phyloP scores from a whole-genome alignment of 2,113 vertebrate species.

The Gymnarchus niloticus region DNA sequence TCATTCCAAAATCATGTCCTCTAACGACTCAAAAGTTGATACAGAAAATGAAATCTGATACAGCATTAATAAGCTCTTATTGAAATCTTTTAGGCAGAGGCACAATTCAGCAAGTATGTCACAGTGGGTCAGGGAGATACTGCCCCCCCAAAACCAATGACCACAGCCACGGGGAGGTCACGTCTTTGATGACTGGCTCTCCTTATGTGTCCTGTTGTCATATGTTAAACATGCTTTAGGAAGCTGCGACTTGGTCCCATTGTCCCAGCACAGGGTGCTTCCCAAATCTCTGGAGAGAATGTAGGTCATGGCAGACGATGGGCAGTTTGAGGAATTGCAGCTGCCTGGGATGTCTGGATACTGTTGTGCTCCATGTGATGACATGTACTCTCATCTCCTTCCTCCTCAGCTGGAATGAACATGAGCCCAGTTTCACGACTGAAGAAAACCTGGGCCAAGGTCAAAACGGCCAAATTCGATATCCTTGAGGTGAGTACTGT shows the following conservation, averaged over 20 bases:
- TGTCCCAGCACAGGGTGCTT: slow-evolving; percentile 46
- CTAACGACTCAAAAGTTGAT: not conserved
- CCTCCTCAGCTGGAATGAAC: slow-evolving; percentile 83
- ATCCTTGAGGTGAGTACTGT: slow-evolving; percentile 75
- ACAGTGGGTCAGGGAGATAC: not conserved
- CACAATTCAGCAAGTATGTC: not conserved
- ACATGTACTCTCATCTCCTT: slow-evolving; percentile 8
- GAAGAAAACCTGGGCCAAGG: slow-evolving; percentile 93
- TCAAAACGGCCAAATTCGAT: slow-evolving; percentile 91
- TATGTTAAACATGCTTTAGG: slow-evolving; percentile 43
- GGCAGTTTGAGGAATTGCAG: slow-evolving; percentile 21
- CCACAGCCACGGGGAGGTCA: not conserved
- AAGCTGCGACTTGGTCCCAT: slow-evolving; percentile 48
- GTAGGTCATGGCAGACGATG: slow-evolving; percentile 24
- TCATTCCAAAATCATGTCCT: no score
- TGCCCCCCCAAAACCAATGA: not conserved
- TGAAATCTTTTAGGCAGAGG: not conserved
- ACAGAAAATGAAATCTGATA: not conserved
- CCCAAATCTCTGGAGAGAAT: slow-evolving; percentile 31
- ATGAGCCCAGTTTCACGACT: slow-evolving; percentile 90
- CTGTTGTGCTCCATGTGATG: slow-evolving; percentile 40
- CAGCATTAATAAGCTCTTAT: not conserved
- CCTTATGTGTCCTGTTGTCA: slow-evolving; percentile 27
- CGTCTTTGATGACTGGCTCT: not conserved
- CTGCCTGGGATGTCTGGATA: slow-evolving; percentile 11